phyloP scores from a whole-genome alignment of 2,113 vertebrate species.

The Ardeotis arabs region DNA sequence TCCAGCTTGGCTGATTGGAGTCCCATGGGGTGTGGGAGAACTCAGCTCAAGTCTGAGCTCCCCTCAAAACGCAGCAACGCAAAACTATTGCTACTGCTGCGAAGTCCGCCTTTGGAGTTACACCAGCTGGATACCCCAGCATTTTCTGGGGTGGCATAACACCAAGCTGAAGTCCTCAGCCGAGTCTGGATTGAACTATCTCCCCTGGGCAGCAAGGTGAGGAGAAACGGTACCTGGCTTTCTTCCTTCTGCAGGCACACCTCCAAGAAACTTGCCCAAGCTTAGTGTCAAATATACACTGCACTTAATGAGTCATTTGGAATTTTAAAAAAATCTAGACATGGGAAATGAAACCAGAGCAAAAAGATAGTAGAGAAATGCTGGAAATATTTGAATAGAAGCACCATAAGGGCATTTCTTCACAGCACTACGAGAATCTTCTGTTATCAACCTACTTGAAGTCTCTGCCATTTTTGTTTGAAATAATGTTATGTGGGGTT shows the following conservation, averaged over 20 bases:
- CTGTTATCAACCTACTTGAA: background rate
- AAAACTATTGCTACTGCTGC: background rate
- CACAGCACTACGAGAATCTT: background rate
- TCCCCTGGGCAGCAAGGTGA: background rate
- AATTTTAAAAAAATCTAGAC: background rate
- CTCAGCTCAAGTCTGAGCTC: background rate
- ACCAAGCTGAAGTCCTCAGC: background rate
- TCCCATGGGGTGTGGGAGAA: background rate
- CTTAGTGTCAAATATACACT: background rate
- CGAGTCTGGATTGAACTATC: background rate
- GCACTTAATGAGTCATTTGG: background rate
- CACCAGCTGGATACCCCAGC: background rate
- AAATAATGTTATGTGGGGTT: rapidly evolving
- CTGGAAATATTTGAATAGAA: background rate
- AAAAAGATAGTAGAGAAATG: background rate
- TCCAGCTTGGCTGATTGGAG: background rate
- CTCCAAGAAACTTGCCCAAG: background rate
- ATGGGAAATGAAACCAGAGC: background rate
- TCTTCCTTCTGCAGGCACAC: background rate
- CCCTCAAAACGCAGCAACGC: rapidly evolving
- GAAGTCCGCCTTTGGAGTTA: background rate
- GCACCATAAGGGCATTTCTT: background rate
- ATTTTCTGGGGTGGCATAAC: background rate
- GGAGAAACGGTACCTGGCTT: rapidly evolving
- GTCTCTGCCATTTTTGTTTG: background rate